A percentile compares a stretch with the other conserved stretches of the same genome.
phyloP scores from a whole-genome alignment of 2,113 vertebrate genomes.

The Micromys minutus region DNA sequence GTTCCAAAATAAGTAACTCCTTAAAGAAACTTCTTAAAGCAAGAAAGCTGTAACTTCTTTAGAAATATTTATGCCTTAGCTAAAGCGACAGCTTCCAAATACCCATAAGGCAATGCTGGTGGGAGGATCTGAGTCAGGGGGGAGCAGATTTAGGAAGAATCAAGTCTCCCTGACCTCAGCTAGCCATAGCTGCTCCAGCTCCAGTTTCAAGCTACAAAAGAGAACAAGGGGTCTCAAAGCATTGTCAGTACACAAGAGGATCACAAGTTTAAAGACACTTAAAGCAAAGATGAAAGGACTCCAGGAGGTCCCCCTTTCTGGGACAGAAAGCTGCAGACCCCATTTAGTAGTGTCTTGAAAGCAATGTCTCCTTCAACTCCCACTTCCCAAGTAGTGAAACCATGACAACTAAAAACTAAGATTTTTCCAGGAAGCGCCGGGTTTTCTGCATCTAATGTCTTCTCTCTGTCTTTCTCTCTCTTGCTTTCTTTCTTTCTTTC shows the following conservation, averaged over 20 bases:
- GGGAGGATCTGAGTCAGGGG: background rate
- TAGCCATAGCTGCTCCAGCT: background rate
- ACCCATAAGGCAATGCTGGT: background rate
- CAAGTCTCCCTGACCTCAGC: background rate
- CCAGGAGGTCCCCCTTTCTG: background rate
- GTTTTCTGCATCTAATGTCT: background rate
- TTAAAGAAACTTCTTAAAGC: too few species aligned
- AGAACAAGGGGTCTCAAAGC: background rate
- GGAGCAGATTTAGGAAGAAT: background rate
- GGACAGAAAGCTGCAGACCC: background rate
- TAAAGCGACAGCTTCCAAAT: background rate
- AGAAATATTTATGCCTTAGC: conserved; percentile 39
- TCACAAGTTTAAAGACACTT: background rate
- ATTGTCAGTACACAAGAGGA: background rate
- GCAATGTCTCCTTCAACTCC: background rate
- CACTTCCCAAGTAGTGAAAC: background rate
- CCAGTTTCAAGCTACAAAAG: background rate
- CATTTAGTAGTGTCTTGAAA: background rate
- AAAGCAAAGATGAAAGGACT: background rate
- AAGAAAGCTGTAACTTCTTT: background rate
- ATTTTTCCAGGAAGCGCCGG: background rate
- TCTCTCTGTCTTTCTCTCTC: background rate
- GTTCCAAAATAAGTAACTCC: background rate
- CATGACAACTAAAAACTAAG: background rate
- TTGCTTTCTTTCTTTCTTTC: too few species aligned